These are phyloP conservation scores for Thomomys bottae DNA, from an alignment of 2,113 vertebrate genomes.

Conservation along the genomic window DNA sequence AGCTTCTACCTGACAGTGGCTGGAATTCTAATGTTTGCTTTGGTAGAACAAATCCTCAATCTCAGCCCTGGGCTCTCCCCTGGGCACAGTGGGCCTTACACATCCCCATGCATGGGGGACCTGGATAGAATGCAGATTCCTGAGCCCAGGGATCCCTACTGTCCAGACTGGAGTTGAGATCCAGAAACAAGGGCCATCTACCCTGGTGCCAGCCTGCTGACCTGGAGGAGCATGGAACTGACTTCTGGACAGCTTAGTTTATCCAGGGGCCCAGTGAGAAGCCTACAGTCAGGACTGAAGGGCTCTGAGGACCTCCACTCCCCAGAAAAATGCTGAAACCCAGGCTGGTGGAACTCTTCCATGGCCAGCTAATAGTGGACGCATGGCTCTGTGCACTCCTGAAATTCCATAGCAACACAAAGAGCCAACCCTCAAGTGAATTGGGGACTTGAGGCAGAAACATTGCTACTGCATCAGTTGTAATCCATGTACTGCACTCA, in stretches of 20 bases:
- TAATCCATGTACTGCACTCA: too few species aligned
- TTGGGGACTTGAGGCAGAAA: too few species aligned
- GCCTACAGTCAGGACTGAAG: too few species aligned
- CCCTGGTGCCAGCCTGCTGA: neutral
- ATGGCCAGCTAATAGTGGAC: too few species aligned
- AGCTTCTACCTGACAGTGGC: neutral
- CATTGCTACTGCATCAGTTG: too few species aligned
- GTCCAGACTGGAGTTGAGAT: neutral
- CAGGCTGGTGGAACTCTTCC: too few species aligned
- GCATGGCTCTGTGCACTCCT: too few species aligned
- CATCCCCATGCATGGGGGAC: neutral
- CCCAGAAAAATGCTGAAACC: too few species aligned
- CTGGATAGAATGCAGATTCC: neutral
- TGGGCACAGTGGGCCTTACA: neutral
- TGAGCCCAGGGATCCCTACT: neutral
- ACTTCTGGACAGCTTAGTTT: neutral
- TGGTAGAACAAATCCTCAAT: neutral
- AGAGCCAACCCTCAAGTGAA: too few species aligned
- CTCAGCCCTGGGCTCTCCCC: neutral
- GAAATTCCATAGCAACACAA: too few species aligned
- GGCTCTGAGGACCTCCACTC: neutral
- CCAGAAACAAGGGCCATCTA: neutral
- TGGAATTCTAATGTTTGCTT: neutral
- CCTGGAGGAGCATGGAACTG: neutral
- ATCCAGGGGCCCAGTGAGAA: neutral